Evolutionary conservation across 2,888 invertebrate genomes (phyloP).

Genomic region (Stenchaetothrips biformis): DNA sequence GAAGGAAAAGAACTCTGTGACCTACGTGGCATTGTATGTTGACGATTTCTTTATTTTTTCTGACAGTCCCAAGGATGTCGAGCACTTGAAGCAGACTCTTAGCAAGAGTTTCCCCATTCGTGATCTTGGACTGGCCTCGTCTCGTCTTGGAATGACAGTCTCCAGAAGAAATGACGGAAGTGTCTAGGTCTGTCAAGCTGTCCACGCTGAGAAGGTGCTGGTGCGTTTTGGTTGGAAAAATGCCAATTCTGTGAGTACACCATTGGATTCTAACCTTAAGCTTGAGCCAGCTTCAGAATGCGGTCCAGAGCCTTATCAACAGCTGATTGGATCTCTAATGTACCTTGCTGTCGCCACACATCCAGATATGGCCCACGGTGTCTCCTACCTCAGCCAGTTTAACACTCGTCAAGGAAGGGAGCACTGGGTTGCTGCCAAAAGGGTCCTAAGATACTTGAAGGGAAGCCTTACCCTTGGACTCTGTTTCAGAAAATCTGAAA

Average conservation of each 20-base stretch:
- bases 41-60: too few species aligned
- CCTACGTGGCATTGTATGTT: too few species aligned
- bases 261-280: background rate
- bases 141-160: constrained; percentile 29
- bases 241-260: background rate
- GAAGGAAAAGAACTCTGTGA: too few species aligned
- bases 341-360: constrained; percentile 34
- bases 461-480: background rate
- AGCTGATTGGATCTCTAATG: constrained; percentile 36
- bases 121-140: background rate
- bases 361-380: constrained; percentile 37
- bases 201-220: background rate
- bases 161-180: constrained; percentile 1
- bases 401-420: constrained; percentile 29
- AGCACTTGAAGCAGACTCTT: background rate
- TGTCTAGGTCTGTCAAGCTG: background rate
- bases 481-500: background rate
- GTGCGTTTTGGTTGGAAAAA: background rate
- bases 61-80: constrained; percentile 32
- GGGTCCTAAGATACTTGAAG: background rate
- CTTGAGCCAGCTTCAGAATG: background rate
- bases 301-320: constrained; percentile 27
- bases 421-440: constrained; percentile 34
- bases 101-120: constrained; percentile 6
- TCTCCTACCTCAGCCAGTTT: constrained; percentile 32